A percentile compares a stretch with the other conserved stretches of the same genome.
phyloP scores from a whole-genome alignment of 2,888 invertebrate species.

The Lasioglossum lativentre region DNA sequence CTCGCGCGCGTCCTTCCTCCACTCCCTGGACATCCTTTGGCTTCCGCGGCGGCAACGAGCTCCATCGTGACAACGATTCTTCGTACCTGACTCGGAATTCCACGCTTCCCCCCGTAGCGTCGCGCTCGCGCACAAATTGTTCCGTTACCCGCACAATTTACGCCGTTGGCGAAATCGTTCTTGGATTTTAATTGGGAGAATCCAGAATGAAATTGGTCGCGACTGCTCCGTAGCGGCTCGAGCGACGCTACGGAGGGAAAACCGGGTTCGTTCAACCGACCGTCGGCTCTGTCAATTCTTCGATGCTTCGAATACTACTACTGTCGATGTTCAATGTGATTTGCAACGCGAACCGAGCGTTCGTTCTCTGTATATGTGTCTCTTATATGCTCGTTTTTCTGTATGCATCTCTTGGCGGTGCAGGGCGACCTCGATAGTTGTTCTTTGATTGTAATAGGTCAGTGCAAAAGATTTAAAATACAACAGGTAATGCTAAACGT shows the following conservation, averaged over 20 bases:
- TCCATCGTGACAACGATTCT: conserved; percentile 65
- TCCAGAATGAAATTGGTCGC: not conserved
- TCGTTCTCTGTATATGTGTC: conserved; percentile 1
- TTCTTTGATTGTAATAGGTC: not conserved
- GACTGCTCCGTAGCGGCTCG: not conserved
- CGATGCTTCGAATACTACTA: conserved; percentile 53
- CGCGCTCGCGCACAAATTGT: not conserved
- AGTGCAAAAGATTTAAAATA: not conserved
- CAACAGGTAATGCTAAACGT: not conserved
- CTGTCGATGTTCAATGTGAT: conserved; percentile 47
- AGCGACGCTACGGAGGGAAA: conserved; percentile 8
- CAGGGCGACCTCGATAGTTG: not conserved
- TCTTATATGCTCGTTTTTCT: conserved; percentile 14
- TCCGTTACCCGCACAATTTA: not conserved
- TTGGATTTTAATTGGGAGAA: not conserved
- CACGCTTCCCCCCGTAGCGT: not conserved
- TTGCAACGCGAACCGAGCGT: conserved; percentile 11
- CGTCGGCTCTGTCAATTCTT: conserved; percentile 56
- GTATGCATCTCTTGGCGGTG: not conserved
- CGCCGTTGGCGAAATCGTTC: not conserved
- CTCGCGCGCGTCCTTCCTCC: conserved; percentile 16
- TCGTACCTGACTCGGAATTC: conserved; percentile 63
- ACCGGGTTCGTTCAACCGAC: conserved; percentile 25
- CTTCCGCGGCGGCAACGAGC: conserved; percentile 45
- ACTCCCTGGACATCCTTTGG: conserved; percentile 31